Evolutionary conservation across 1,140 invertebrate genomes (phyloP).

Genomic region (Brachionus manjavacas): DNA sequence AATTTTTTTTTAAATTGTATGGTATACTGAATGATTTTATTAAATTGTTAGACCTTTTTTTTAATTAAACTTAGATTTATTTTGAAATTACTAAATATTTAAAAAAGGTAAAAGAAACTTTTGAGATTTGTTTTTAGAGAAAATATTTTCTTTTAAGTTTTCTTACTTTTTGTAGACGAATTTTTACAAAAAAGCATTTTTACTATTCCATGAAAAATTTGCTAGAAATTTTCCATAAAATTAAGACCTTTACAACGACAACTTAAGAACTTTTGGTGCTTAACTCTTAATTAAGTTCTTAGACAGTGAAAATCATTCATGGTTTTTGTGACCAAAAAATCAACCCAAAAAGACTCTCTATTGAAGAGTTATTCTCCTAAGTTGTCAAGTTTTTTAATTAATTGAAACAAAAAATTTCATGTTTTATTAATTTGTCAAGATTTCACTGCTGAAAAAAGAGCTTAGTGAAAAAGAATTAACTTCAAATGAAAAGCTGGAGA

Average conservation of each 20-base stretch:
- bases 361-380: not conserved
- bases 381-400: conserved; percentile 1
- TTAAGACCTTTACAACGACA: not conserved
- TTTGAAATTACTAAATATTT: not conserved
- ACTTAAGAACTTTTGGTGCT: not conserved
- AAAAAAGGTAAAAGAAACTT: not conserved
- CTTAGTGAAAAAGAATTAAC: conserved; percentile 25
- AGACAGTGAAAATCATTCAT: not conserved
- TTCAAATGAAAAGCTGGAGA: conserved; percentile 13
- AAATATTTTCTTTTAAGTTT: not conserved
- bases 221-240: not conserved
- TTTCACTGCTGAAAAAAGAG: conserved; percentile 39
- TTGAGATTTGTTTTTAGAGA: not conserved
- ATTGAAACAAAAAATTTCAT: not conserved
- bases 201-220: not conserved
- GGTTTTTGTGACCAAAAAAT: not conserved
- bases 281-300: not conserved
- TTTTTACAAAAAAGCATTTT: not conserved
- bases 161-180: not conserved
- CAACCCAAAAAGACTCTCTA: not conserved
- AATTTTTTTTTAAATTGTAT: too few species aligned
- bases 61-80: not conserved
- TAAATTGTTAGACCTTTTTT: not conserved
- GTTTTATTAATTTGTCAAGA: conserved; percentile 18
- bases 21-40: not conserved